Evolutionary conservation across 1,140 invertebrate genomes (phyloP).

Genomic region (Tetramorium alpestre): DNA sequence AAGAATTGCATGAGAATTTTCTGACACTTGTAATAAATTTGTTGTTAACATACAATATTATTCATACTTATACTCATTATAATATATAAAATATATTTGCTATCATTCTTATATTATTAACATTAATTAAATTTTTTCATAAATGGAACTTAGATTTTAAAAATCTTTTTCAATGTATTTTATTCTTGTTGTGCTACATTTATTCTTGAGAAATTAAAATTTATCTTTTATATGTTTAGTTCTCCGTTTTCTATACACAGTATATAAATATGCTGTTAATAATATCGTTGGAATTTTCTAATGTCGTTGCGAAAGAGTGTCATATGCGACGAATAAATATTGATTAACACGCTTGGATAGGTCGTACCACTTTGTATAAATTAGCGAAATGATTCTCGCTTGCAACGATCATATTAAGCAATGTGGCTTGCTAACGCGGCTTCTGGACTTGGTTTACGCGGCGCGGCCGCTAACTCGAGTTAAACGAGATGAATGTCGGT

Average conservation of each 20-base stretch:
- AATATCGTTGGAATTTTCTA: background rate
- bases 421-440: slow-evolving; percentile 72
- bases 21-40: background rate
- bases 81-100: no score
- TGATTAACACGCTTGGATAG: slow-evolving; percentile 70
- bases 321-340: slow-evolving; percentile 60
- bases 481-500: slow-evolving; percentile 83
- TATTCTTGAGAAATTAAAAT: background rate
- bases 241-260: background rate
- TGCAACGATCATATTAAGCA: slow-evolving; percentile 72
- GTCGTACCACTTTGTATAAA: slow-evolving; percentile 72
- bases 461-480: slow-evolving; percentile 79
- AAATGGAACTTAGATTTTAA: background rate
- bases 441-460: slow-evolving; percentile 72
- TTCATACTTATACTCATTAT: background rate
- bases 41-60: background rate
- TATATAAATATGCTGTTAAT: background rate
- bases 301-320: background rate
- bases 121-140: background rate
- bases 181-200: background rate
- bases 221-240: background rate
- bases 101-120: background rate
- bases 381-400: slow-evolving; percentile 75
- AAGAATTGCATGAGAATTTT: background rate
- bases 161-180: background rate